Evolutionary conservation across 2,888 invertebrate genomes (phyloP).

Genomic region (Pollenia angustigena): DNA sequence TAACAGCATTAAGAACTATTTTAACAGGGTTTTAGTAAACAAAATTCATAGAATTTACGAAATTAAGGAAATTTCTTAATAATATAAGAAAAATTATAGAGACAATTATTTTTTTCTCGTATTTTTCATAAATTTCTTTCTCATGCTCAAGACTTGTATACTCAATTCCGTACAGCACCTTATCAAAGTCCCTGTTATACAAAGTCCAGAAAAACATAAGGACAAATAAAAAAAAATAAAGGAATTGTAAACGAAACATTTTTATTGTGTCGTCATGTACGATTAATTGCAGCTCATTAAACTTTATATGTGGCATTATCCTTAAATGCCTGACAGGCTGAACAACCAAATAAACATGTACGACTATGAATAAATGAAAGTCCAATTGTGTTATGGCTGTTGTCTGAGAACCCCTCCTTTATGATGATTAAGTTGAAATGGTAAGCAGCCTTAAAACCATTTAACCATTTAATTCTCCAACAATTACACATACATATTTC

Average conservation of each 20-base stretch:
- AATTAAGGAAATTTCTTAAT: too few relatives aligned
- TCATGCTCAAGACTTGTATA: too few relatives aligned
- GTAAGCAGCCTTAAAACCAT: conserved; percentile 69
- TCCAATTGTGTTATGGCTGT: conserved; percentile 28
- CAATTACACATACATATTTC: conserved; percentile 69
- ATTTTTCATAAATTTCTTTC: too few relatives aligned
- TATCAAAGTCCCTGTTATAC: neutral
- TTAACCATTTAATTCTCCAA: conserved; percentile 73
- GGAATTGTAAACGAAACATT: conserved; percentile 64
- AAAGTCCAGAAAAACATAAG: neutral
- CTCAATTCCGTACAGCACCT: neutral
- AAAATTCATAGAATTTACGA: too few relatives aligned
- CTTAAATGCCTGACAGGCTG: conserved; percentile 74
- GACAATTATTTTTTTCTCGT: too few relatives aligned
- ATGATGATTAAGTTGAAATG: conserved; percentile 55
- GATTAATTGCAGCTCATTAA: conserved; percentile 84
- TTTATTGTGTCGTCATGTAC: conserved; percentile 79
- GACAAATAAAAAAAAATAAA: conserved; percentile 9
- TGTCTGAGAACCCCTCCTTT: conserved; percentile 48
- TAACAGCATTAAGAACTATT: too few relatives aligned
- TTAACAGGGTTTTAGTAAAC: too few relatives aligned
- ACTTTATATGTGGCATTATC: conserved; percentile 81
- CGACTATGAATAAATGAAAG: neutral
- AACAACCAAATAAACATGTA: conserved; percentile 43
- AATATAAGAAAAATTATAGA: too few relatives aligned